phyloP scores from a whole-genome alignment of 2,888 invertebrate genomes.

The Sturmia bella region DNA sequence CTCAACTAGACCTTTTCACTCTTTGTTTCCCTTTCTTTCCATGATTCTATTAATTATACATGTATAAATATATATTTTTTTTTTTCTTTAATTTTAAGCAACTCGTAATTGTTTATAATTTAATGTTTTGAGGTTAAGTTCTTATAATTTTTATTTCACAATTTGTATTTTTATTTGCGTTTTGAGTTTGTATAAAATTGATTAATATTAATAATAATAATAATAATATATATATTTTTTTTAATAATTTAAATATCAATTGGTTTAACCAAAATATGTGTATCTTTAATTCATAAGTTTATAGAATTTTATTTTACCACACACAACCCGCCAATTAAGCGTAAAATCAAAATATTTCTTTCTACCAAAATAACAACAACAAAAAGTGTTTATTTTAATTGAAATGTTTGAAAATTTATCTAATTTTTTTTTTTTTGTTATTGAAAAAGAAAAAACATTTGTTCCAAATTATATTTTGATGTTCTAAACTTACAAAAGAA shows the following conservation, averaged over 20 bases:
- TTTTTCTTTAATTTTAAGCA: slow-evolving; percentile 29
- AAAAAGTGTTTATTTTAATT: slow-evolving; percentile 15
- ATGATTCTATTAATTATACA: neutral
- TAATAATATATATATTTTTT: slow-evolving; percentile 56
- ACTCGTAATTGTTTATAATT: slow-evolving; percentile 37
- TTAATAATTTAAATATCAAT: slow-evolving; percentile 62
- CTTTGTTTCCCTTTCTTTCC: neutral
- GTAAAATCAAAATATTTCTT: slow-evolving; percentile 68
- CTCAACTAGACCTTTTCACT: slow-evolving; percentile 1
- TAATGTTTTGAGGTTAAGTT: slow-evolving; percentile 52
- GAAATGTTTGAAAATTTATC: slow-evolving; percentile 14
- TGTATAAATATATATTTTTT: no score
- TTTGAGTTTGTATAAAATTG: slow-evolving; percentile 65
- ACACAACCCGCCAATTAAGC: slow-evolving; percentile 70
- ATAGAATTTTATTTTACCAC: slow-evolving; percentile 65
- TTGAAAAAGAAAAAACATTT: slow-evolving; percentile 1
- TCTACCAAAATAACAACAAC: slow-evolving; percentile 40
- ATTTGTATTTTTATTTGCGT: slow-evolving; percentile 51
- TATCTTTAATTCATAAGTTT: slow-evolving; percentile 60
- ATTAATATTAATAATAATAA: slow-evolving; percentile 68
- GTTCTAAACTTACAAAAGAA: neutral
- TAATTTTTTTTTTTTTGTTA: slow-evolving; percentile 6
- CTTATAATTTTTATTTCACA: slow-evolving; percentile 43
- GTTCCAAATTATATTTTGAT: slow-evolving; percentile 4
- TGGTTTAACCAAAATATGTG: slow-evolving; percentile 66